Percentiles rank a stretch among this genome's conserved stretches.
Conservation (phyloP, 2,113 vertebrate genomes). For the Xyrauchen texanus region DNA sequence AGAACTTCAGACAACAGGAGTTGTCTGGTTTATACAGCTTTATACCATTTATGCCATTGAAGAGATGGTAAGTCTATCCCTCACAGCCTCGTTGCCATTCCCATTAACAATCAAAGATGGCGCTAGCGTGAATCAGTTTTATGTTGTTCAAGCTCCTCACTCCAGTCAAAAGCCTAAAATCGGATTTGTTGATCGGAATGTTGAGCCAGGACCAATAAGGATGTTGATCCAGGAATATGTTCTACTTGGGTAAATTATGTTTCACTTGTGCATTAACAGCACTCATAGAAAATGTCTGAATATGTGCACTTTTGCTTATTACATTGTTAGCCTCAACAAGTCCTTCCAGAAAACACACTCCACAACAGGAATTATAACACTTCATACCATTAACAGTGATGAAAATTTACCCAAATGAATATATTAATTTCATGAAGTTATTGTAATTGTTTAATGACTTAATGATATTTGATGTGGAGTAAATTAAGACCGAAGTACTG, state of each 20-base stretch:
- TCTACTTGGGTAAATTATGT: too few relatives aligned
- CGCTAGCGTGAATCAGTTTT: too few relatives aligned
- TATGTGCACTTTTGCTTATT: too few relatives aligned
- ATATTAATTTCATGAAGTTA: not conserved
- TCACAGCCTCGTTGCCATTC: too few relatives aligned
- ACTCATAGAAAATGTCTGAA: not conserved
- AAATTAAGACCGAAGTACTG: not conserved
- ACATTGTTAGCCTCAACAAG: too few relatives aligned
- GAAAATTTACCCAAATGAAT: not conserved
- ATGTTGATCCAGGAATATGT: too few relatives aligned
- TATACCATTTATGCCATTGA: too few relatives aligned
- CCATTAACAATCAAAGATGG: too few relatives aligned
- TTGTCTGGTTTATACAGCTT: too few relatives aligned
- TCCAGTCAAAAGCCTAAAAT: constrained; percentile 1
- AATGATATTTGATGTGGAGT: not conserved
- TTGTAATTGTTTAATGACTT: not conserved
- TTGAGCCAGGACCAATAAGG: not conserved
- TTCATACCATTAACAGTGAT: not conserved
- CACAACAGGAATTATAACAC: not conserved
- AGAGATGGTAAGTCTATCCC: too few relatives aligned
- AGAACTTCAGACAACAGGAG: too few relatives aligned
- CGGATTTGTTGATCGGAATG: not conserved
- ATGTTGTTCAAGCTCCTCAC: not conserved
- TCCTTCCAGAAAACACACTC: not conserved
- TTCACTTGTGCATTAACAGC: too few relatives aligned